Conservation (phyloP, 2,888 invertebrate genomes). For the Drosophila antonietae region DNA sequence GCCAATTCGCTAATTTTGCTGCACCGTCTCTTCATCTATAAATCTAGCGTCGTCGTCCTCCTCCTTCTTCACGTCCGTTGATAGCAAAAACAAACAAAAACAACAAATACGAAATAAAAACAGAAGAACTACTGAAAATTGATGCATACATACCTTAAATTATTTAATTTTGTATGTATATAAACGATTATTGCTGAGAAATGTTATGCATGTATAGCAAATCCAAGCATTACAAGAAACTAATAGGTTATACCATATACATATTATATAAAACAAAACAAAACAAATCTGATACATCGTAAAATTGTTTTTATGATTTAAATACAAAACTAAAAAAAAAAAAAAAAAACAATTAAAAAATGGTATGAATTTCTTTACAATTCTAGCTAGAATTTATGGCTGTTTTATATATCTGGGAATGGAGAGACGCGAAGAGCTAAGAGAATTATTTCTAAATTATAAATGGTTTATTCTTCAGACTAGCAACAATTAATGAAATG, state of each 20-base stretch:
- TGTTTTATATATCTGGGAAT: slow-evolving; percentile 23
- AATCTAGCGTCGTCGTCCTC: slow-evolving; percentile 47
- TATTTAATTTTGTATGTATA: slow-evolving; percentile 75
- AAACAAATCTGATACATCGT: slow-evolving; percentile 71
- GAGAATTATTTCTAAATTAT: neutral
- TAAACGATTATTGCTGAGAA: slow-evolving; percentile 58
- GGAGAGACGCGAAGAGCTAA: neutral
- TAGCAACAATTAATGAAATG: slow-evolving; percentile 17
- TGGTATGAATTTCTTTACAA: slow-evolving; percentile 64
- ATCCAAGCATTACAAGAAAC: slow-evolving; percentile 69
- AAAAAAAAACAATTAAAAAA: slow-evolving; percentile 56
- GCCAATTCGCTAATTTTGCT: slow-evolving; percentile 42
- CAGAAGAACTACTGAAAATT: slow-evolving; percentile 45
- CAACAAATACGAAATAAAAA: slow-evolving; percentile 48
- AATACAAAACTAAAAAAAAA: slow-evolving; percentile 54
- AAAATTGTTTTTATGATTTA: slow-evolving; percentile 79
- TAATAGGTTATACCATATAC: slow-evolving; percentile 77
- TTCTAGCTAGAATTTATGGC: slow-evolving; percentile 40
- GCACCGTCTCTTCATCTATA: slow-evolving; percentile 42
- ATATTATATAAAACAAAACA: slow-evolving; percentile 65
- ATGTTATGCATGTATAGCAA: slow-evolving; percentile 66
- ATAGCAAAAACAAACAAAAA: slow-evolving; percentile 47
- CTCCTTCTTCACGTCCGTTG: slow-evolving; percentile 65
- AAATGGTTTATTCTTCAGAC: neutral
- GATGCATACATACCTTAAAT: slow-evolving; percentile 70